Evolutionary conservation across 2,888 invertebrate species (phyloP).

Genomic region (Epinotia demarniana): DNA sequence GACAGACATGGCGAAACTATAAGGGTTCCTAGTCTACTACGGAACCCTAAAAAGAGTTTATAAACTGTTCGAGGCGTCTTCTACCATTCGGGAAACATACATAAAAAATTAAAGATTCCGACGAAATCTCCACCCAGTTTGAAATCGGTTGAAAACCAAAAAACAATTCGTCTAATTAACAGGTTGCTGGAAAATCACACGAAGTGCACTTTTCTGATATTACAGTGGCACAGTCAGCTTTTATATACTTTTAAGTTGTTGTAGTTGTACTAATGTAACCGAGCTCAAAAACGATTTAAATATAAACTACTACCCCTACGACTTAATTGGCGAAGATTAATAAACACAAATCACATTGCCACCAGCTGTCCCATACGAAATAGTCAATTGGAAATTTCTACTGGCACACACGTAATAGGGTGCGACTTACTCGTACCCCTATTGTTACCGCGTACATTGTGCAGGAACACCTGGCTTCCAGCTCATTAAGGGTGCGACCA

Average conservation of each 20-base stretch:
- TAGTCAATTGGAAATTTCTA: slow-evolving; percentile 44
- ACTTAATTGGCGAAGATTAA: slow-evolving; percentile 27
- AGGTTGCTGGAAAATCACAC: too few species aligned
- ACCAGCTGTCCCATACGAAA: slow-evolving; percentile 42
- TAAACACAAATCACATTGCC: slow-evolving; percentile 32
- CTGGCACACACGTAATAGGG: slow-evolving; percentile 43
- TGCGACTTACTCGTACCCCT: slow-evolving; percentile 52
- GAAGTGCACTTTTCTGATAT: too few species aligned
- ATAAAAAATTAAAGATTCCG: too few species aligned
- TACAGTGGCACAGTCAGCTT: not conserved
- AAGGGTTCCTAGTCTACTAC: too few species aligned
- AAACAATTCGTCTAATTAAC: too few species aligned
- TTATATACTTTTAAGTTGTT: not conserved
- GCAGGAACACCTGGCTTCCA: slow-evolving; percentile 70
- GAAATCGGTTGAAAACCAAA: too few species aligned
- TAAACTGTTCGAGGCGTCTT: too few species aligned
- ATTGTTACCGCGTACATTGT: slow-evolving; percentile 76
- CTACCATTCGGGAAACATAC: too few species aligned
- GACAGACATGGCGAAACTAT: too few species aligned
- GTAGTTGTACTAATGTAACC: too few species aligned
- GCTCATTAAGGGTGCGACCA: slow-evolving; percentile 69
- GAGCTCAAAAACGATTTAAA: not conserved
- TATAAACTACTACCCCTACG: slow-evolving; percentile 3
- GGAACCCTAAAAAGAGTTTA: too few species aligned
- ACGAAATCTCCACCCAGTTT: too few species aligned